Evolutionary conservation across 37 sponge, comb jelly and placozoan genomes (phyloP).

Genomic region (Agelas oroides): DNA sequence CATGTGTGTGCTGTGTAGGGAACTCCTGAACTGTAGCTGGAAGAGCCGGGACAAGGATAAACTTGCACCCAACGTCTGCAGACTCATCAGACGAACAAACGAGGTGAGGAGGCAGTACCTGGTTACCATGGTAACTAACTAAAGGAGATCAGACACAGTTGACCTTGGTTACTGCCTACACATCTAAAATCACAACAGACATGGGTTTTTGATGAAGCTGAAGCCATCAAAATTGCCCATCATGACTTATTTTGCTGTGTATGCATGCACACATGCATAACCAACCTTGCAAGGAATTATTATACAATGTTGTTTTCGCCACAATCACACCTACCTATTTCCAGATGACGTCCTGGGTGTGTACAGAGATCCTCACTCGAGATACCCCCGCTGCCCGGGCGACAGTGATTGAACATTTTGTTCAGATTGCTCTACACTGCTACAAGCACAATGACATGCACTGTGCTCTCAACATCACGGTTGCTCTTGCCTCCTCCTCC

Average conservation of each 20-base stretch:
- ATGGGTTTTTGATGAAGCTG: background rate
- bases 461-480: slow-evolving; percentile 69
- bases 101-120: slow-evolving; percentile 59
- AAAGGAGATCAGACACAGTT: no score
- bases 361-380: slow-evolving; percentile 68
- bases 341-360: slow-evolving; percentile 81
- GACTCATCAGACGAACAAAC: slow-evolving; percentile 73
- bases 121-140: no score
- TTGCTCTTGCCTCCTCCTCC: slow-evolving; percentile 62
- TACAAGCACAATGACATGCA: slow-evolving; percentile 79
- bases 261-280: background rate
- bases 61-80: slow-evolving; percentile 66
- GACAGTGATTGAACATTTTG: slow-evolving; percentile 70
- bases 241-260: no score
- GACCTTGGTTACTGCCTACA: no score
- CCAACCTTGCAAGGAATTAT: background rate
- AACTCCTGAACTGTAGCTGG: slow-evolving; percentile 76
- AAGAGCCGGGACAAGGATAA: slow-evolving; percentile 67
- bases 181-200: background rate
- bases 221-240: no score
- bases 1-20: no score
- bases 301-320: background rate
- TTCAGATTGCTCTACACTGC: slow-evolving; percentile 71
- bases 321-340: background rate
- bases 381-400: slow-evolving; percentile 52